Base-by-base conservation (phyloP, 2,888 invertebrate species). In the Sinohyriopsis cumingii region DNA sequence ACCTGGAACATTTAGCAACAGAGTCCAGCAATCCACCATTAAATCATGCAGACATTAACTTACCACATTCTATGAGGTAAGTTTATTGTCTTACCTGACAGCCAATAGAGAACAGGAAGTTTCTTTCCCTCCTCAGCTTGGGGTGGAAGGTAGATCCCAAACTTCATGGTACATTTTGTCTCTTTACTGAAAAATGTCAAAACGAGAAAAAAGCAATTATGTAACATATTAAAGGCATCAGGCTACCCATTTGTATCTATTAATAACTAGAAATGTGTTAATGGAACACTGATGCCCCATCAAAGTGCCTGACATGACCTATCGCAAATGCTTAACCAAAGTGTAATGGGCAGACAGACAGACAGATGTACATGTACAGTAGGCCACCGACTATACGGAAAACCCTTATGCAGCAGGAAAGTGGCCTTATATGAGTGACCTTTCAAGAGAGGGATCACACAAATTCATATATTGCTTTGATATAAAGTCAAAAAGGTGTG, bases 141-240 rank as follows among this genome's bases (percentile, higher is more conserved):
- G 0, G 96, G 94, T 22, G 99, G 99, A 65, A 98, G 87, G 88
- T 94, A 99, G 56, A 98, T 92, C 0, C 95, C 96, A 90, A 99
- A 97, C 86, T 95, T 97, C 96, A 98, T 98, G 78, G 93, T 93
- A 90, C 98, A 98, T 87, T 94, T 93, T 72, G 97, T 89, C 82
- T 94, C 93, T 45, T 92, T 89, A 69, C 97, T 94, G 79, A 20
- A 83, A 80, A 57, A 15, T 54, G 33, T 33, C 12, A 12, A 45
- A 56, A 45, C 1, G 18, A 15, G 1, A 33, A 4, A 64, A 6
- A 20, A 25, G 15, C 5, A 0, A 28, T 19, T 19, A 33, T 5
- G 20, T 9, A 18, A 66, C n/a, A 65, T 20, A 55, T 12, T 12
- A 55, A 56, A 28, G 5, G 12, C n/a, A 25, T n/a, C 60, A 33